Conservation (phyloP, 2,888 invertebrate genomes). For the Uloborus plumipes region DNA sequence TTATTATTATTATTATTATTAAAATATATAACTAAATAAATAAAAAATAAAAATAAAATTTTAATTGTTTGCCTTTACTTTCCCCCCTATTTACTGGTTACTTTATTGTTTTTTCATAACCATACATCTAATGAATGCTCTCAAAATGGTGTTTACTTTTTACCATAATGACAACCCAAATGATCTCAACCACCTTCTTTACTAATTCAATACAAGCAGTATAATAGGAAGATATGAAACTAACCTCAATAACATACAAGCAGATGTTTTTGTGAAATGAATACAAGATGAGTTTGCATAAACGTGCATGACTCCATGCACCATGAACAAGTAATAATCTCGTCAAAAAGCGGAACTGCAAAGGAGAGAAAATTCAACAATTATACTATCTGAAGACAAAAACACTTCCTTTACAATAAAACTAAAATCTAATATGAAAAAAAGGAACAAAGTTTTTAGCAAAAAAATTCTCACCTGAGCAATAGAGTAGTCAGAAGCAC, state of each 20-base stretch:
- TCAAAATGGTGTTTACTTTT: too few relatives aligned
- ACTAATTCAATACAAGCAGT: too few relatives aligned
- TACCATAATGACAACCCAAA: too few relatives aligned
- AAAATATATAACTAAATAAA: too few relatives aligned
- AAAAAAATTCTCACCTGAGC: constrained; percentile 78
- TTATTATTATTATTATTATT: too few relatives aligned
- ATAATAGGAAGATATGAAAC: constrained; percentile 43
- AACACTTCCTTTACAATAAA: not conserved
- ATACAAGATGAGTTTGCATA: constrained; percentile 97
- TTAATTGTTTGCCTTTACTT: too few relatives aligned
- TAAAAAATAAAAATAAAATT: too few relatives aligned
- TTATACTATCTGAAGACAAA: not conserved
- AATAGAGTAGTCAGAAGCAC: constrained; percentile 98
- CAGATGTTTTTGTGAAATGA: constrained; percentile 99
- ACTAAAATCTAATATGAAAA: too few relatives aligned
- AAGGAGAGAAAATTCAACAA: constrained; percentile 5
- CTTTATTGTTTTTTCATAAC: too few relatives aligned
- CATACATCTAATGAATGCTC: too few relatives aligned
- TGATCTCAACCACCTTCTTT: too few relatives aligned
- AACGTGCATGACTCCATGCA: constrained; percentile 97
- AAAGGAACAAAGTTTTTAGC: not conserved
- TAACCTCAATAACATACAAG: constrained; percentile 93
- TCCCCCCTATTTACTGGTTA: too few relatives aligned
- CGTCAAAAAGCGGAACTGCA: constrained; percentile 91
- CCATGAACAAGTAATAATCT: constrained; percentile 96